Base-by-base conservation (phyloP, 1,140 invertebrate species). In the Drosophila oshimai region DNA sequence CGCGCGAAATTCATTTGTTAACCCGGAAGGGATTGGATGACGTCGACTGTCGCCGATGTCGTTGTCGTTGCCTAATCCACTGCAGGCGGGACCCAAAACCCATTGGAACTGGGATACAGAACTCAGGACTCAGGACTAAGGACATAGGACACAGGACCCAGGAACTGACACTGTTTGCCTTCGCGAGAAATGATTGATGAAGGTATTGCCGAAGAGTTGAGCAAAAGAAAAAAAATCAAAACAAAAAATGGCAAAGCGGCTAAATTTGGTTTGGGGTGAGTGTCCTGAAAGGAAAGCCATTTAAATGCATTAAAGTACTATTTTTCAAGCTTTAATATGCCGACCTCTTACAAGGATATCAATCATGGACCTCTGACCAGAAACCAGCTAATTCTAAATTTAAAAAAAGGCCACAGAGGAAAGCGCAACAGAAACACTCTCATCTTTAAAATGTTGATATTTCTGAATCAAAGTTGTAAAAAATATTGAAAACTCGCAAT, bases 1-100 rank as follows among this genome's bases (percentile, higher is more conserved):
- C 78, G 62, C 79, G 79, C 79, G 79, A 79, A 84, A 84, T 84
- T 84, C 79, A 86, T 84, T 84, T 84, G 80, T 84, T 84, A 84
- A 86, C 75, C 74, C 79, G 80, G 75, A 84, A 86, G 64, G 74
- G 75, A 83, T 65, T 67, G 74, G 75, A 83, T 65, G 61, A 65
- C 61, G 61, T 49, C 57, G 61, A 62, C 61, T 58, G 61, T 62
- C 61, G 61, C 31, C 57, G 61, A 62, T 47, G 55, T 62, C 55
- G 41, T 62, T 62, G 33, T 39, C 55, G 64, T 49, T 77, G 71
- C 83, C 80, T 84, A 86, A 86, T 84, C 80, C 79, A 84, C 57
- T 84, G 78, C 79, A 81, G 60, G 74, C 77, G 77, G 65, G 67
- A 72, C 60, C 72, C 72, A 51, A 42, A 46, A 46, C 58, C 73